phyloP scores from a whole-genome alignment of 2,797 vertebrate genomes.

The Margarornis squamiger region DNA sequence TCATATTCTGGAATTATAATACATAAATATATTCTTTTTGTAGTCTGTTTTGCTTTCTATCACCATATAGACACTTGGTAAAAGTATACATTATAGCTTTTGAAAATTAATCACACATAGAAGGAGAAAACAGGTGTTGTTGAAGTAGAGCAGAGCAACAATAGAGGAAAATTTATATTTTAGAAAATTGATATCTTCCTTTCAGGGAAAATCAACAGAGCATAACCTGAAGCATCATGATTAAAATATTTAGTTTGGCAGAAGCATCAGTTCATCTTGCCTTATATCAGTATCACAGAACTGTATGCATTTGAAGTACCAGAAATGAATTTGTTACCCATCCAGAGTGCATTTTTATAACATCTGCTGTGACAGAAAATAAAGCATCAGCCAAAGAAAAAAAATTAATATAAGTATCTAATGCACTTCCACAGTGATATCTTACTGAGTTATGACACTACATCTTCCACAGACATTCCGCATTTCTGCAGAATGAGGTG shows the following conservation, averaged over 20 bases:
- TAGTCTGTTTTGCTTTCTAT: neutral
- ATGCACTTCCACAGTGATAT: neutral
- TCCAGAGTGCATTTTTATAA: neutral
- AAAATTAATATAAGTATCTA: neutral
- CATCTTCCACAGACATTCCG: neutral
- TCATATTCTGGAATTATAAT: neutral
- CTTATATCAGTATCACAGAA: neutral
- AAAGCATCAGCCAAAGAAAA: neutral
- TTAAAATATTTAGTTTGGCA: slow-evolving; percentile 31
- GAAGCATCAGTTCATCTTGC: neutral
- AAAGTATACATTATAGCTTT: neutral
- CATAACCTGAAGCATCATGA: neutral
- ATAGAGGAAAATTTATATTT: neutral
- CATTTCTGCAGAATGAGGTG: neutral
- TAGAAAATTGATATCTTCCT: neutral
- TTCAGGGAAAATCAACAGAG: neutral
- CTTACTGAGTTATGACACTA: neutral
- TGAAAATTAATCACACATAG: neutral
- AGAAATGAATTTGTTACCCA: neutral
- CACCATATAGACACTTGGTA: neutral
- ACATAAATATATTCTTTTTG: neutral
- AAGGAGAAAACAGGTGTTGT: neutral
- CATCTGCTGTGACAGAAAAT: neutral
- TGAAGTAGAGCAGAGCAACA: neutral
- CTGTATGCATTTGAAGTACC: neutral